These are phyloP conservation scores for Sturnira hondurensis DNA, from an alignment of 2,113 vertebrate species.

Conservation along the genomic window DNA sequence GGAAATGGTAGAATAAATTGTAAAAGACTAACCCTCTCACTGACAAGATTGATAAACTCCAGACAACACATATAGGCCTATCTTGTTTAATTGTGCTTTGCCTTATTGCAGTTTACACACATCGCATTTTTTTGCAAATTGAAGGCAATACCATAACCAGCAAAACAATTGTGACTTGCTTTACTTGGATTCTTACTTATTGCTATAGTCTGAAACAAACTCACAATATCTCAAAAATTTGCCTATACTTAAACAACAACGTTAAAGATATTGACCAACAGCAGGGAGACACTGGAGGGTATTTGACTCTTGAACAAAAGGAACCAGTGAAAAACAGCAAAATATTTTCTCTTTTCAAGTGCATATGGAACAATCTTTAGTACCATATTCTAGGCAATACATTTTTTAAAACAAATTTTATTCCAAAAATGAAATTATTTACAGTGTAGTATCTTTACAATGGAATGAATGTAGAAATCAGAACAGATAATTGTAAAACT, in stretches of 20 bases:
- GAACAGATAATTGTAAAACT: background rate
- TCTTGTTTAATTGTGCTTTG: background rate
- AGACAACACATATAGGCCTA: background rate
- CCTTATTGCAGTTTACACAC: background rate
- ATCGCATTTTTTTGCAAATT: background rate
- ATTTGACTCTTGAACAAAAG: background rate
- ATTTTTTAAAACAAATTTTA: background rate
- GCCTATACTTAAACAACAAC: background rate
- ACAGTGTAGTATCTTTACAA: background rate
- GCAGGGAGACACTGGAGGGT: background rate
- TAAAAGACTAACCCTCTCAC: background rate
- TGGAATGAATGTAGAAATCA: background rate
- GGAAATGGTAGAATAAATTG: background rate
- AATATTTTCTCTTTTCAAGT: background rate
- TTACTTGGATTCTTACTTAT: background rate
- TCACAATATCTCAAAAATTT: background rate
- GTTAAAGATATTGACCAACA: background rate
- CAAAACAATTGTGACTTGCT: background rate
- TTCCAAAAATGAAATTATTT: background rate
- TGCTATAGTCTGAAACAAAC: background rate
- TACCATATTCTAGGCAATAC: background rate
- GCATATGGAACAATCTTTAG: background rate
- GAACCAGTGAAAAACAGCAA: background rate
- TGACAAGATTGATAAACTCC: constrained; percentile 13
- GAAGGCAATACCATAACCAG: background rate